Base-by-base conservation (phyloP, 2,797 vertebrate genomes). In the Thaleichthys pacificus region DNA sequence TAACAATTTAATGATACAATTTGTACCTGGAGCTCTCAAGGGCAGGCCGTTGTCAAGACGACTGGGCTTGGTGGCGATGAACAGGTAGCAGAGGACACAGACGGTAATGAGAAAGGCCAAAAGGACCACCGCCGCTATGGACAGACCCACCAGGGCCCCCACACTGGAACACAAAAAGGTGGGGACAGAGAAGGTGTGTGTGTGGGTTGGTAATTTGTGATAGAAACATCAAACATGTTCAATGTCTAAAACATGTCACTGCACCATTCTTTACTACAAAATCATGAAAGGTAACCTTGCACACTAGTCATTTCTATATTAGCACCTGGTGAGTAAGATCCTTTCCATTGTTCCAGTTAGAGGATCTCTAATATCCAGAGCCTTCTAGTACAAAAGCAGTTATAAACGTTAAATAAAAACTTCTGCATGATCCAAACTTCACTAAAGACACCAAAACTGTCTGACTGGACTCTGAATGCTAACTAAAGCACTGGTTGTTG, bases 81-180 rank as follows among this genome's bases (percentile, higher is more conserved):
- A 97, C 85, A 98, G 93, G 81, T 96, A 97, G 84, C 97, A 97
- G 73, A 98, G 95, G 79, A 96, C 95, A 80, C 95, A 98, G 9
- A 95, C 94, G 0, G 95, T 97, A 86, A 98, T 90, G 74, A 97
- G 86, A 83, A 98, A 98, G 69, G 95, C 95, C 78, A 97, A 91
- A 47, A 98, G 94, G 71, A 97, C 94, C 57, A 96, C 93, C 0
- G 95, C 97, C 60, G 96, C 97, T 70, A 96, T 89, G 2, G 96
- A 97, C 71, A 98, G 91, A 80, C 96, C 97, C 68, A 97, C 88
- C 1, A 98, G 93, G 2, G 96, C 96, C 1, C 96, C 96, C 1
- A 98, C 84, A 56, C 97, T 98, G 85, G 69, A 19, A 77, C 15
- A 47, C 19, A 71, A 12, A 61, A 38, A 66, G n/a, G 15, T 8